Conservation (phyloP, 2,113 vertebrate genomes). For the Mus musculus region DNA sequence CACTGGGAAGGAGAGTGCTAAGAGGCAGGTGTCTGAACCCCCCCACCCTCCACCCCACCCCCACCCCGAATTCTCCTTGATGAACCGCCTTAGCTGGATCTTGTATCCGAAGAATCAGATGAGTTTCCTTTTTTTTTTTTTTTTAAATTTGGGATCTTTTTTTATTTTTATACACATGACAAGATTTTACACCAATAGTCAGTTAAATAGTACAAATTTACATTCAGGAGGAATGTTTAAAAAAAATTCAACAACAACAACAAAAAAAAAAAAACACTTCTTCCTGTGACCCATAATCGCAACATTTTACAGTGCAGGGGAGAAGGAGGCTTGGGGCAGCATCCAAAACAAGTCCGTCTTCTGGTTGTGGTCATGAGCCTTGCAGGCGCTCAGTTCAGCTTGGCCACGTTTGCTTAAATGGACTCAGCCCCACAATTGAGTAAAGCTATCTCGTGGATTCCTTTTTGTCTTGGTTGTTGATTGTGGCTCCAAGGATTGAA, state of each 20-base stretch:
- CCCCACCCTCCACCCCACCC: background rate
- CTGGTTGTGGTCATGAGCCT: rapidly evolving
- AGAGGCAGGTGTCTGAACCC: background rate
- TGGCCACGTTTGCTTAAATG: background rate
- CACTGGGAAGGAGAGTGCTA: rapidly evolving
- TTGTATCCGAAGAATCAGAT: background rate
- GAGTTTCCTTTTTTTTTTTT: background rate
- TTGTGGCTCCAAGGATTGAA: background rate
- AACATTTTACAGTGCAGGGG: constrained; percentile 88
- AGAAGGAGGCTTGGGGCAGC: constrained; percentile 46
- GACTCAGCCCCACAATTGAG: background rate
- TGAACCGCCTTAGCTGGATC: background rate
- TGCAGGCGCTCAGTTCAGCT: background rate
- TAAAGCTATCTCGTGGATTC: background rate
- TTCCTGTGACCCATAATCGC: constrained; percentile 86
- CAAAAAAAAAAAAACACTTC: constrained; percentile 90
- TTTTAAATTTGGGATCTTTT: constrained; percentile 85
- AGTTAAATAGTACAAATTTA: constrained; percentile 99
- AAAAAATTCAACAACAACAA: constrained; percentile 89
- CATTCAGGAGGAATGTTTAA: constrained; percentile 98
- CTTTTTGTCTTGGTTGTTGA: background rate
- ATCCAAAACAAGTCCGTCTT: constrained; percentile 72
- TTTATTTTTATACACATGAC: constrained; percentile 92
- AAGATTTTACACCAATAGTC: constrained; percentile 96
- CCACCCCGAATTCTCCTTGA: background rate